phyloP scores from a whole-genome alignment of 2,113 vertebrate genomes.

The Lynx canadensis region DNA sequence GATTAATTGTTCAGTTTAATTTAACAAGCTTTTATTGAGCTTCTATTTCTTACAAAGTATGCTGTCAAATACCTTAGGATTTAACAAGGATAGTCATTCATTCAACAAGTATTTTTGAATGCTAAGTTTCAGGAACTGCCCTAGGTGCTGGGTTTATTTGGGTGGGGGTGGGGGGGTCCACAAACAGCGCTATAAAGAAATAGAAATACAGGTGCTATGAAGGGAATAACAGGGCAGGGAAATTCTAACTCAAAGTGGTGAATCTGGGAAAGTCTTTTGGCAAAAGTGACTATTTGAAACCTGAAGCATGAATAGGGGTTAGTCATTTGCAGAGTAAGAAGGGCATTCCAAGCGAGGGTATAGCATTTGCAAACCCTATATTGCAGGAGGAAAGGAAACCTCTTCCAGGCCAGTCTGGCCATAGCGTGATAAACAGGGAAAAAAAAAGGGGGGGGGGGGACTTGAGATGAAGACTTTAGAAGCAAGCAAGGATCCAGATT shows the following conservation, averaged over 20 bases:
- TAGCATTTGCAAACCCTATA: background rate
- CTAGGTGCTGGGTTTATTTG: background rate
- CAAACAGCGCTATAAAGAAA: background rate
- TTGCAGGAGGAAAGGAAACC: background rate
- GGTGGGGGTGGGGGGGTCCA: background rate
- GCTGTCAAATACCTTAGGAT: background rate
- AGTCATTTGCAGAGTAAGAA: background rate
- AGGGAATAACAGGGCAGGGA: background rate
- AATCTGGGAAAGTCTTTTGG: background rate
- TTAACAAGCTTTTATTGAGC: background rate
- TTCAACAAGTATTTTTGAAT: background rate
- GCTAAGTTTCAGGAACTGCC: background rate
- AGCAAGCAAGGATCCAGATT: background rate
- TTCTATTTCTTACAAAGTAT: background rate
- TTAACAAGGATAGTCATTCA: background rate
- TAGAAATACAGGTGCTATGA: background rate
- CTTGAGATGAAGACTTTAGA: background rate
- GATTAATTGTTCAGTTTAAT: background rate
- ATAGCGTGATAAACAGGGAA: background rate
- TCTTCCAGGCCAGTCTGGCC: background rate
- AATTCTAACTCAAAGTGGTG: background rate
- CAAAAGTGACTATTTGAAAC: constrained; percentile 11
- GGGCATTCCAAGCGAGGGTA: background rate
- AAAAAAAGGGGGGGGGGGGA: background rate
- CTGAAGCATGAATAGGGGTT: background rate